Conservation (phyloP, 1,140 invertebrate genomes). For the Cydia fagiglandana region DNA sequence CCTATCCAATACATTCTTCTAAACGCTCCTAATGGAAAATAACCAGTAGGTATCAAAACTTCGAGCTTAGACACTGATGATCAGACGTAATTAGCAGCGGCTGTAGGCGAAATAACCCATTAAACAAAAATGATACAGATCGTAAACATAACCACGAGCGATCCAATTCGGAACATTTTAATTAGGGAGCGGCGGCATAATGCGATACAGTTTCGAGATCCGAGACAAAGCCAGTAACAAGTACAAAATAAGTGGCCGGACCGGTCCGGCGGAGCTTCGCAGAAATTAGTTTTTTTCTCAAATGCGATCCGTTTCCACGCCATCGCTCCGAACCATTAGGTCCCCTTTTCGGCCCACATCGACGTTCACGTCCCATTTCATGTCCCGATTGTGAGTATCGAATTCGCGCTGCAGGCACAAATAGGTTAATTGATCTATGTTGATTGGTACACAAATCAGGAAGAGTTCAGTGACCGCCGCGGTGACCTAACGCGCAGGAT, state of each 20-base stretch:
- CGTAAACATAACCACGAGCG: constrained; percentile 51
- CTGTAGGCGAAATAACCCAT: constrained; percentile 54
- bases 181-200: constrained; percentile 58
- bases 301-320: constrained; percentile 46
- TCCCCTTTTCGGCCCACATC: constrained; percentile 40
- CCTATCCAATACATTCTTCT: neutral
- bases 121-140: constrained; percentile 74
- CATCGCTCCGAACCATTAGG: constrained; percentile 44
- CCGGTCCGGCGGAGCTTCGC: constrained; percentile 36
- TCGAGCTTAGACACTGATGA: constrained; percentile 18
- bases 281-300: constrained; percentile 43
- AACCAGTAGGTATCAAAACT: constrained; percentile 9
- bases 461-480: constrained; percentile 48
- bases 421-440: constrained; percentile 47
- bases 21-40: constrained; percentile 22
- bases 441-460: constrained; percentile 46
- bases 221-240: constrained; percentile 46
- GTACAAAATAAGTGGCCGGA: constrained; percentile 38
- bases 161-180: constrained; percentile 72
- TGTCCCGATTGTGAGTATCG: constrained; percentile 40
- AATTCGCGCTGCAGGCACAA: constrained; percentile 39
- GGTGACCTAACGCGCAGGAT: constrained; percentile 57
- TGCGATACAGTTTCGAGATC: constrained; percentile 53
- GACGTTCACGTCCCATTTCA: constrained; percentile 45
- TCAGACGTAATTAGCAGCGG: constrained; percentile 33